Evolutionary conservation across 2,888 invertebrate species (phyloP), one percentile per base, ranked within the genome.

Genomic region (Boloria selene): DNA sequence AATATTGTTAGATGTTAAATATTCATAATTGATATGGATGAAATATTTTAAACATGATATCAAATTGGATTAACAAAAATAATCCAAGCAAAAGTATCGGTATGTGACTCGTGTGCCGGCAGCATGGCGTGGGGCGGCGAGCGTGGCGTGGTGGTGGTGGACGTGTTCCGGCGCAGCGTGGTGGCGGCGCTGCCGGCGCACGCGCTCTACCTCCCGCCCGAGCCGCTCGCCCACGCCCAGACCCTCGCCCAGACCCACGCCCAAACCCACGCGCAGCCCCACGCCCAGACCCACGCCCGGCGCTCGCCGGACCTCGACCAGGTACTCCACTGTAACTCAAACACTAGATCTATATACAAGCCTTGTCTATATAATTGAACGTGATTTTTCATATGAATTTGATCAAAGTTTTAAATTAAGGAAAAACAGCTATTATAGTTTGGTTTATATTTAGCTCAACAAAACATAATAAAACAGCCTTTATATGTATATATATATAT

Each of bases 81-180:
- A 5, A 53, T 16, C 44, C 18, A 4, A n/a, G 18, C 13, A 17
- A n/a, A 7, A 14, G n/a, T 10, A 4, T 13, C n/a, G 26, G 10
- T 52, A n/a, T 14, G n/a, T n/a, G 31, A 22, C 16, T 31, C 14
- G 17, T n/a, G n/a, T n/a, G 22, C 45, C 10, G 6, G 18, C 26
- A 99, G 99, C 85, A 95, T 99, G 95, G 97, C 98, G 80, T 99
- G 98, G 93, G 99, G 99, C 80, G 98, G 98, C 86, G 98, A 99
- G 92, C 96, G 96, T 79, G 98, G 99, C 78, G 93, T 99, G 86
- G 98, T 98, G 85, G 96, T 99, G 89, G 95, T 98, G 83, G 99
- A 99, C 93, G 95, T 97, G 88, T 94, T 97, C 84, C 98, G 98
- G 90, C 97, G 97, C 93, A 94, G 95, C 73, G 96, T 97, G 87